Base-by-base conservation (phyloP, 2,888 invertebrate species). In the Nemotelus nigrinus region DNA sequence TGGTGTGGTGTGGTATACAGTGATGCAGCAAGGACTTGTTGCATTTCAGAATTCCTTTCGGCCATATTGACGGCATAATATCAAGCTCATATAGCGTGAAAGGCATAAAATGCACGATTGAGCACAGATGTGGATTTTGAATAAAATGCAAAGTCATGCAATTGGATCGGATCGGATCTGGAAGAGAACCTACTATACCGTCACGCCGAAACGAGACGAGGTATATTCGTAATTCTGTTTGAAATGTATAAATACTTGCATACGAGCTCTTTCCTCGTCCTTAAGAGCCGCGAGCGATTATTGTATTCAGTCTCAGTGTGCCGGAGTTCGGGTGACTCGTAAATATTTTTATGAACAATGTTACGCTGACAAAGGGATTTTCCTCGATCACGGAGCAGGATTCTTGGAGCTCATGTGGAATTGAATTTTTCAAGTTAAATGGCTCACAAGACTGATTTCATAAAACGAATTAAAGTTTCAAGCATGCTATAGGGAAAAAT, bases 41-140 rank as follows among this genome's bases (percentile, higher is more conserved):
- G 60, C 60, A 60, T 60, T 60, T 60, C 43, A 39, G 39, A 41
- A 60, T 60, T 39, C 2, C 4, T 60, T 43, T 60, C 39, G 25
- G 60, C 43, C 60, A 60, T 60, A 39, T 43, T 60, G 60, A 41
- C 25, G 60, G 25, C 41, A 60, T 25, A 60, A 60, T 39, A 60
- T 60, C 60, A 60, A 10, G 39, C 39, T 43, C 60, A 4, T 10
- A 43, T 41, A 7, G 7, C 60, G 41, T 39, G 7, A 43, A 60
- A 41, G n/a, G 60, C 60, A 60, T 60, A 60, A 60, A 60, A 60
- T 60, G 60, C 60, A 60, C 60, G 60, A 60, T 60, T 60, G 60
- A 60, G 60, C 60, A 60, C 60, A 60, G 60, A 60, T 60, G 60
- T 60, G 60, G 60, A 7, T 60, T 60, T 60, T 60, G 39, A 60